Conservation (phyloP, 2,113 vertebrate genomes). For the Kryptolebias marmoratus region DNA sequence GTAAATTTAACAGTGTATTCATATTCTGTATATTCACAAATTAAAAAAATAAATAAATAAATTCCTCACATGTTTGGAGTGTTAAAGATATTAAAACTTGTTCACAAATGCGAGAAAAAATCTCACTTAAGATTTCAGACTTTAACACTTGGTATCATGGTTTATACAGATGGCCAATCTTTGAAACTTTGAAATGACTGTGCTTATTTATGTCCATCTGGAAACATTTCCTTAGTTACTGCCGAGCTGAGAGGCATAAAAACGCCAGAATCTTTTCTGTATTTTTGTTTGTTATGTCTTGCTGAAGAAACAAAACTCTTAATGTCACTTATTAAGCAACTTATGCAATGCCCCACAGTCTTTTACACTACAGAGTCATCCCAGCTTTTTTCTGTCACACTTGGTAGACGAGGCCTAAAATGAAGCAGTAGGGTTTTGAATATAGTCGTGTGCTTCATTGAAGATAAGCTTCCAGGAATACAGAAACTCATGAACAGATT, state of each 20-base stretch:
- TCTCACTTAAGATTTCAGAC: neutral
- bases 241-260: neutral
- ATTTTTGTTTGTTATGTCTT: neutral
- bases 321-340: neutral
- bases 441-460: slow-evolving; percentile 4
- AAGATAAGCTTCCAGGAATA: slow-evolving; percentile 23
- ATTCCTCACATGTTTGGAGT: no score
- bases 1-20: no score
- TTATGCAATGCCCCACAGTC: slow-evolving; percentile 1
- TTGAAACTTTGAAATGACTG: neutral
- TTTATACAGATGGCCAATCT: slow-evolving; percentile 2
- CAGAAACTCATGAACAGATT: slow-evolving; percentile 19
- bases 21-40: no score
- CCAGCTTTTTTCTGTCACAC: neutral
- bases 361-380: slow-evolving; percentile 5
- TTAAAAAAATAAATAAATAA: no score
- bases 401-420: slow-evolving; percentile 3
- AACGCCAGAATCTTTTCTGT: neutral
- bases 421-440: slow-evolving; percentile 4
- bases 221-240: slow-evolving; percentile 4
- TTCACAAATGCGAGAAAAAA: neutral
- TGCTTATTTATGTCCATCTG: slow-evolving; percentile 1
- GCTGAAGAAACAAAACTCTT: neutral
- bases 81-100: no score
- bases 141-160: neutral